A percentile compares a stretch with the other conserved stretches of the same genome.
Evolutionary conservation across 2,797 vertebrate species (phyloP).

Genomic region (Sebastes iracundus): DNA sequence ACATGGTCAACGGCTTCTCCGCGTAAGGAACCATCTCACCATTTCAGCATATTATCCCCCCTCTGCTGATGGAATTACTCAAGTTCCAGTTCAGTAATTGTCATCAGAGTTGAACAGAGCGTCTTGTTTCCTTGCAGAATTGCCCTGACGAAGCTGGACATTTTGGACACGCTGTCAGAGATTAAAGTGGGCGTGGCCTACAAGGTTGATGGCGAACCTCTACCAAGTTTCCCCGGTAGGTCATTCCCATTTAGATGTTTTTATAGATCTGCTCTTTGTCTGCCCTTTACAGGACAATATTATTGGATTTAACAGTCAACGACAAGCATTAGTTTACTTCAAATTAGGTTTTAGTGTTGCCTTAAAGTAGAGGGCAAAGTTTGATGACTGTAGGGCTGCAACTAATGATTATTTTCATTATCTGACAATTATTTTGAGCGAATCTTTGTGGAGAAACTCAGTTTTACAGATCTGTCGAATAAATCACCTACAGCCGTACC

Average conservation of each 20-base stretch:
- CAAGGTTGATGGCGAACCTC: slow-evolving; percentile 76
- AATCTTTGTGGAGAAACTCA: too few relatives aligned
- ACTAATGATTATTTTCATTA: background rate
- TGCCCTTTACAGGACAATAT: background rate
- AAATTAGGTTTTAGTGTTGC: background rate
- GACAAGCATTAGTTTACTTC: background rate
- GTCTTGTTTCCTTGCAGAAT: slow-evolving; percentile 72
- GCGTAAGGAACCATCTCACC: slow-evolving; percentile 75
- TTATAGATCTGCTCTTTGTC: background rate
- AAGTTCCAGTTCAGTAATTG: background rate
- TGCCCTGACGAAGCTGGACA: slow-evolving; percentile 87
- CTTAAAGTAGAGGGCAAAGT: background rate
- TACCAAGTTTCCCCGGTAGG: slow-evolving; percentile 85
- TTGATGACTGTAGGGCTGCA: background rate
- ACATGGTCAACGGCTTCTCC: slow-evolving; percentile 88
- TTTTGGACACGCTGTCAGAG: slow-evolving; percentile 84
- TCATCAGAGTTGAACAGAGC: background rate
- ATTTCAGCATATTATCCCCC: background rate
- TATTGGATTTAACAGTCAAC: background rate
- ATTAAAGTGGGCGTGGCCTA: slow-evolving; percentile 87
- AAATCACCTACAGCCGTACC: too few relatives aligned
- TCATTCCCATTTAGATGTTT: background rate
- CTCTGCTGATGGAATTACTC: too few relatives aligned
- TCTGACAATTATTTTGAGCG: background rate
- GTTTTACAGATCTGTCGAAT: too few relatives aligned